Percentiles rank a stretch among this genome's conserved stretches.
Evolutionary conservation across 2,888 invertebrate genomes (phyloP).

Genomic region (Spilarctia lutea): DNA sequence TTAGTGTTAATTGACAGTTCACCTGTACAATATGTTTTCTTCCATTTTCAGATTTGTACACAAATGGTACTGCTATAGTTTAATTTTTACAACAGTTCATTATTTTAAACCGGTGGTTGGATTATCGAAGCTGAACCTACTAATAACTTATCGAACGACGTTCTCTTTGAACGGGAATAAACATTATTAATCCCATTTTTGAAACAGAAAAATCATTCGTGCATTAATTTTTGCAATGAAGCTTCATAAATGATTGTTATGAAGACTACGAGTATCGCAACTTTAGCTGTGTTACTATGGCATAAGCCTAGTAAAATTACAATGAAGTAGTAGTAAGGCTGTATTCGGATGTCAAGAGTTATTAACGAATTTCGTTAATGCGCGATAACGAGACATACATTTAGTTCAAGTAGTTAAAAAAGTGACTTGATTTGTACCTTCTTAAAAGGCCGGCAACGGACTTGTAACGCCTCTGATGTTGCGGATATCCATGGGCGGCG

Average conservation of each 20-base stretch:
- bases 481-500: too few relatives aligned
- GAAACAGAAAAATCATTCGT: background rate
- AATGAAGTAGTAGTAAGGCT: too few relatives aligned
- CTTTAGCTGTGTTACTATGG: background rate
- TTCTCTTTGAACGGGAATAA: background rate
- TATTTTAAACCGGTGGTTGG: background rate
- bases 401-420: too few relatives aligned
- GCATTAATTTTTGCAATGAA: background rate
- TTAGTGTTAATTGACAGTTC: background rate
- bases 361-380: too few relatives aligned
- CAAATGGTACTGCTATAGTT: background rate
- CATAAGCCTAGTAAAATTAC: too few relatives aligned
- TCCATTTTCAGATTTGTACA: background rate
- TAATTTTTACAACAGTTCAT: background rate
- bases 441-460: too few relatives aligned
- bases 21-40: background rate
- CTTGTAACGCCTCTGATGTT: too few relatives aligned
- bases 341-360: too few relatives aligned
- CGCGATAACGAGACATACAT: too few relatives aligned
- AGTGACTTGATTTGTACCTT: too few relatives aligned
- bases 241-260: background rate
- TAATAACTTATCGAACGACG: background rate
- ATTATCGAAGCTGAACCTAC: constrained; percentile 2
- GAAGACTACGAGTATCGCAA: background rate
- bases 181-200: background rate